phyloP scores from a whole-genome alignment of 2,113 vertebrate genomes.

The Axis porcinus region DNA sequence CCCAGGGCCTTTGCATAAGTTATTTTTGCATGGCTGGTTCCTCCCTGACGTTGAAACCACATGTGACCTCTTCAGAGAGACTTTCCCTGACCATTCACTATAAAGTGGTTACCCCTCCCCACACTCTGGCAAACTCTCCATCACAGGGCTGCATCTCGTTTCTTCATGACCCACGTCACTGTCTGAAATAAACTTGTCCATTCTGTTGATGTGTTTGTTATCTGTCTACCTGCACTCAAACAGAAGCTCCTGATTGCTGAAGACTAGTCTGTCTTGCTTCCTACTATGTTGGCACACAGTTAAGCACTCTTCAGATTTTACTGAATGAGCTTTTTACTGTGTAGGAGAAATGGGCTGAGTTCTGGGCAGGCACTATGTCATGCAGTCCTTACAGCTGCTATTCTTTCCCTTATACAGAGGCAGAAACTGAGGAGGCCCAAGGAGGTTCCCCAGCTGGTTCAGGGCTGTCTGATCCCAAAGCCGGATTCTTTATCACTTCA shows the following conservation, averaged over 20 bases:
- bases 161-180: neutral
- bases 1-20: slow-evolving; percentile 4
- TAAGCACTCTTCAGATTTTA: neutral
- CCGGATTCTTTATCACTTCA: neutral
- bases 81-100: neutral
- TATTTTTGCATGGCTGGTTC: neutral
- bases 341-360: neutral
- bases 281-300: neutral
- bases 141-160: neutral
- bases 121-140: neutral
- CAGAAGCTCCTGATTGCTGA: neutral
- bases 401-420: neutral
- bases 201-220: neutral
- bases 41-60: neutral
- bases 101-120: neutral
- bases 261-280: neutral
- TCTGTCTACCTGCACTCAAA: neutral
- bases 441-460: neutral
- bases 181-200: neutral
- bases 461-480: neutral
- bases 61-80: neutral
- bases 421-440: neutral
- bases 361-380: neutral
- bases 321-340: neutral
- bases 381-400: neutral